Conservation (phyloP, 92 coral and sea anemone species). For the Montipora capitata region DNA sequence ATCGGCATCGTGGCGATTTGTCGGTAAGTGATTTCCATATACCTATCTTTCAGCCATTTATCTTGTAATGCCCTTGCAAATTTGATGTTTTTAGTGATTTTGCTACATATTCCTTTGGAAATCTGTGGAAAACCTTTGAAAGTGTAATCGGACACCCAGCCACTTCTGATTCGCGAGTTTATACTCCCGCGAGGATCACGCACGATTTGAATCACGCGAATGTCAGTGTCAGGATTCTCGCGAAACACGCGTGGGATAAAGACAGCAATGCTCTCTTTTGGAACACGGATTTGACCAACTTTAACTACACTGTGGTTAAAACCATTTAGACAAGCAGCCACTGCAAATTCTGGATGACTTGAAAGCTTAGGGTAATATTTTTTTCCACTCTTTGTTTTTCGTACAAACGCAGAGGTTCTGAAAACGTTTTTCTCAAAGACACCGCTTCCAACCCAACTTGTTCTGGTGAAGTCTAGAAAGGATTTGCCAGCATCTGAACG, state of each 20-base stretch:
- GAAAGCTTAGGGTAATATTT: constrained; percentile 12
- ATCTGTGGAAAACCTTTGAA: constrained; percentile 3
- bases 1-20: constrained; percentile 46
- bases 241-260: constrained; percentile 27
- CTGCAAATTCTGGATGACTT: constrained; percentile 36
- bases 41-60: constrained; percentile 16
- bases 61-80: constrained; percentile 3
- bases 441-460: neutral
- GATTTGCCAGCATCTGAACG: constrained; percentile 19
- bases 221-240: constrained; percentile 44
- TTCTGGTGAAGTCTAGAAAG: constrained; percentile 15
- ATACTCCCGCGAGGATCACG: constrained; percentile 67
- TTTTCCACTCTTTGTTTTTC: neutral
- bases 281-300: constrained; percentile 47
- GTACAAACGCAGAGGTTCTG: constrained; percentile 12
- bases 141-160: constrained; percentile 51
- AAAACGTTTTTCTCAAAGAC: constrained; percentile 31
- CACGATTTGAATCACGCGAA: constrained; percentile 49
- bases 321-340: constrained; percentile 27
- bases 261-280: neutral
- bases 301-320: constrained; percentile 58
- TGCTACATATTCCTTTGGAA: neutral
- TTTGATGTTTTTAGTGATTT: constrained; percentile 22
- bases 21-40: constrained; percentile 29
- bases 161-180: constrained; percentile 40